Percentiles rank a stretch among this genome's conserved stretches.
Conservation (phyloP, 64 coral and sea anemone genomes). For the Exaiptasia diaphana region DNA sequence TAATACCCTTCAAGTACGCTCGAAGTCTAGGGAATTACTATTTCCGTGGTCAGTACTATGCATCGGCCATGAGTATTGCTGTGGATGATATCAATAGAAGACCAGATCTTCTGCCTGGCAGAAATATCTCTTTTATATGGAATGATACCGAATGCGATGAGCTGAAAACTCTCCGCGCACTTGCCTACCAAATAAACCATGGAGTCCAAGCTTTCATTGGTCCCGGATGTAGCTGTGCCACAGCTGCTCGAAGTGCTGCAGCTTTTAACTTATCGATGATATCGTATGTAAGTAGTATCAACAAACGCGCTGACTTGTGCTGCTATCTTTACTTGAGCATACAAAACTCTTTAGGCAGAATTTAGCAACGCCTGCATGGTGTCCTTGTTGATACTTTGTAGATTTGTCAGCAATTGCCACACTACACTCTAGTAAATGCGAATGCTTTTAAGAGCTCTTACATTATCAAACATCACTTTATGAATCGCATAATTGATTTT, state of each 20-base stretch:
- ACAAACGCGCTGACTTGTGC: neutral
- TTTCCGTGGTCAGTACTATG: conserved; percentile 64
- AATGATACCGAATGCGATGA: conserved; percentile 84
- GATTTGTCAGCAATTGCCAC: too few species aligned
- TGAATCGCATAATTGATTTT: too few species aligned
- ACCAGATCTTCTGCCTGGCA: conserved; percentile 65
- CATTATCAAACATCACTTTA: too few species aligned
- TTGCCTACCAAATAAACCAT: conserved; percentile 63
- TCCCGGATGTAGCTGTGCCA: conserved; percentile 74
- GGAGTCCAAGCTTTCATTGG: conserved; percentile 81
- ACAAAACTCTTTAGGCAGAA: too few species aligned
- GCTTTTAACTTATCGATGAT: conserved; percentile 88
- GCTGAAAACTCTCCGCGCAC: conserved; percentile 47
- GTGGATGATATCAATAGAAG: conserved; percentile 71
- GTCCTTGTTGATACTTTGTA: too few species aligned
- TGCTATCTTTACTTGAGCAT: neutral
- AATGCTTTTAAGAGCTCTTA: too few species aligned
- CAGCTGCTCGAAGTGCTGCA: conserved; percentile 69
- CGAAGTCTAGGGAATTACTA: conserved; percentile 56
- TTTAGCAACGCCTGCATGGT: too few species aligned
- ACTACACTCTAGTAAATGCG: too few species aligned
- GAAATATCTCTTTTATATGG: conserved; percentile 80
- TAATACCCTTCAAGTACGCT: conserved; percentile 66
- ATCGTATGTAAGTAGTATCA: conserved; percentile 93
- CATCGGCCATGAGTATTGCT: conserved; percentile 75